A percentile compares a stretch with the other conserved stretches of the same genome.
Evolutionary conservation across 1,140 invertebrate genomes (phyloP).

Genomic region (Hyles euphorbiae): DNA sequence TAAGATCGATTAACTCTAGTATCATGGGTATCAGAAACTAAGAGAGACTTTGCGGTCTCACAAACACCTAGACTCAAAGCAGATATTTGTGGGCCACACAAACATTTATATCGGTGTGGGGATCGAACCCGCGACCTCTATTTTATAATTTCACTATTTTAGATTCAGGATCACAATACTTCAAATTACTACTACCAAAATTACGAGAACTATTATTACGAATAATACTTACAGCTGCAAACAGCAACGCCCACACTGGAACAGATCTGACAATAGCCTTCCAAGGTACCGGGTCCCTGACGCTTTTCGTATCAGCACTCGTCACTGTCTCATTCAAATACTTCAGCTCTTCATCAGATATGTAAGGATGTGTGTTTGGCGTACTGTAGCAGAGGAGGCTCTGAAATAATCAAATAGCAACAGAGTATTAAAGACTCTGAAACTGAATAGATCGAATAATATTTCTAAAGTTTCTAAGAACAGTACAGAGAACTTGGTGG

Average conservation of each 20-base stretch:
- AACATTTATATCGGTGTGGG: no score
- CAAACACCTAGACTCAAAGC: no score
- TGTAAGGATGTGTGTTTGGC: slow-evolving; percentile 89
- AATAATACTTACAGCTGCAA: slow-evolving; percentile 71
- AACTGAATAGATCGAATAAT: slow-evolving; percentile 1
- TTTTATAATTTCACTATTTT: no score
- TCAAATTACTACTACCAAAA: no score
- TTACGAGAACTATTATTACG: no score
- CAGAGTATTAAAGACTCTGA: neutral
- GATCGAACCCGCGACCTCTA: no score
- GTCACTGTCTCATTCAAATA: slow-evolving; percentile 82
- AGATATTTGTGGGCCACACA: no score
- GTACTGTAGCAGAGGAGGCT: slow-evolving; percentile 83
- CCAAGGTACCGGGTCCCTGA: slow-evolving; percentile 81
- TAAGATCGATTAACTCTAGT: no score
- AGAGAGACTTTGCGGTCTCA: no score
- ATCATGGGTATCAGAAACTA: no score
- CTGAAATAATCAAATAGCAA: slow-evolving; percentile 47
- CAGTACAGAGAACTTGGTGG: no score
- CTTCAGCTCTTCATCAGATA: slow-evolving; percentile 86
- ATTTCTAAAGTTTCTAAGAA: neutral
- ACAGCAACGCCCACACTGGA: slow-evolving; percentile 84
- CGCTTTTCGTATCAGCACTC: slow-evolving; percentile 68
- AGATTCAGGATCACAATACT: no score
- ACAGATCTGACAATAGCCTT: slow-evolving; percentile 83